Conservation (phyloP, 2,888 invertebrate species). For the Stenodera caucasica region DNA sequence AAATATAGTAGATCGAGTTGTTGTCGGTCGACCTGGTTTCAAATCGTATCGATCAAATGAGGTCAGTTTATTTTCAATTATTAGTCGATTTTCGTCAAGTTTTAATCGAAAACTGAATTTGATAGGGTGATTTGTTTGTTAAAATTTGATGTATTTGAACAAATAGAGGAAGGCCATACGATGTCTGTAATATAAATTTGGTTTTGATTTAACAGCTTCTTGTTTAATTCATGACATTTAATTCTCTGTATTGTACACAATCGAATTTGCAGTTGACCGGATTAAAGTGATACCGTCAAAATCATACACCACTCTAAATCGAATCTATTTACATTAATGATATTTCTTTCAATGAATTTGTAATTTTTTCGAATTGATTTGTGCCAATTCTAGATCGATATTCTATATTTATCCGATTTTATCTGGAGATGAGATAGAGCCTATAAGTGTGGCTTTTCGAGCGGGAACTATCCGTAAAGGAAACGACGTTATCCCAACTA, state of each 20-base stretch:
- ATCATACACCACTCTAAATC: not conserved
- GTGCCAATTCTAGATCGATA: too few species aligned
- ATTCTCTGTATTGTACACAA: conserved; percentile 8
- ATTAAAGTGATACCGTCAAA: conserved; percentile 5
- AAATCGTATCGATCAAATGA: too few species aligned
- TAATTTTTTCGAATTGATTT: too few species aligned
- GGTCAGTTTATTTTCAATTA: not conserved
- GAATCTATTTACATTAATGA: not conserved
- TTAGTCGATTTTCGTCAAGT: not conserved
- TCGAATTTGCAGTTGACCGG: not conserved
- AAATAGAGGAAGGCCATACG: not conserved
- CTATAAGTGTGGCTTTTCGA: conserved; percentile 19
- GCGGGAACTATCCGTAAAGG: conserved; percentile 27
- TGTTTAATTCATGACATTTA: conserved; percentile 29
- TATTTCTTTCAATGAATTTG: not conserved
- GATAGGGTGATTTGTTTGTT: not conserved
- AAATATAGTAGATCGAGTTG: too few species aligned
- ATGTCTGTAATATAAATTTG: not conserved
- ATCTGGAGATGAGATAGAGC: not conserved
- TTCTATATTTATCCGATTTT: not conserved
- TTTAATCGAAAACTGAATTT: not conserved
- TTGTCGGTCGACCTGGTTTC: too few species aligned
- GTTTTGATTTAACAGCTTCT: conserved; percentile 19
- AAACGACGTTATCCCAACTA: conserved; percentile 24
- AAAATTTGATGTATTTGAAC: not conserved